Evolutionary conservation across 2,888 invertebrate species (phyloP), one percentile per base, ranked within the genome.

Genomic region (Malthinus flaveolus): DNA sequence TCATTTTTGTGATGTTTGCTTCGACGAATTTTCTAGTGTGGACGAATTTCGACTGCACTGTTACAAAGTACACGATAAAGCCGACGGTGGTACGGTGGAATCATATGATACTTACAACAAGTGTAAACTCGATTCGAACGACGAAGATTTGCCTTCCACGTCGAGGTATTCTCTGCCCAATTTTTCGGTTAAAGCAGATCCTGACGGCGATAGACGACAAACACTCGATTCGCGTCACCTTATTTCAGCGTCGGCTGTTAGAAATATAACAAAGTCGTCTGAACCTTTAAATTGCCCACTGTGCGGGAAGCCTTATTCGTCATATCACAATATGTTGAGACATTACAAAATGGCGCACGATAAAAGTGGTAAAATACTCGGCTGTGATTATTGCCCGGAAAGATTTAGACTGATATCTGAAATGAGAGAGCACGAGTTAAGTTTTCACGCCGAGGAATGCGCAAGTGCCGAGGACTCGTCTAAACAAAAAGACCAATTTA

Each of bases 341-440:
- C 85, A 85, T 75, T 80, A 83, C 64, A 83, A 81, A 67, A 74
- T 79, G 7, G 31, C 51, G 3, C 79, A 81, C 54, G 81, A 82
- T 57, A 77, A 78, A 36, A 80, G 81, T 64, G 82, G 82, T 46
- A 80, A 75, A 59, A 81, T 81, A 39, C 81, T 85, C 56, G 82
- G 83, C 68, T 86, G 86, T 65, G 82, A 83, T 58, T 84, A 85
- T 54, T 86, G 86, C 65, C 82, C 84, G 42, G 77, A 82, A 15
- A 83, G 82, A 66, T 86, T 82, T 67, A 78, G 81, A 59, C 81
- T 82, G 62, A 81, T 84, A 36, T 75, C 80, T 1, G 84, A 84
- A 60, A 71, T 86, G 1, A 82, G 85, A 57, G 82, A 84, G 60
- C 86, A 86, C 65, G 80, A 86, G 58, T 84, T 32, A 12, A 36